Conservation (phyloP, 1,140 invertebrate genomes). For the Drosophila truncata region DNA sequence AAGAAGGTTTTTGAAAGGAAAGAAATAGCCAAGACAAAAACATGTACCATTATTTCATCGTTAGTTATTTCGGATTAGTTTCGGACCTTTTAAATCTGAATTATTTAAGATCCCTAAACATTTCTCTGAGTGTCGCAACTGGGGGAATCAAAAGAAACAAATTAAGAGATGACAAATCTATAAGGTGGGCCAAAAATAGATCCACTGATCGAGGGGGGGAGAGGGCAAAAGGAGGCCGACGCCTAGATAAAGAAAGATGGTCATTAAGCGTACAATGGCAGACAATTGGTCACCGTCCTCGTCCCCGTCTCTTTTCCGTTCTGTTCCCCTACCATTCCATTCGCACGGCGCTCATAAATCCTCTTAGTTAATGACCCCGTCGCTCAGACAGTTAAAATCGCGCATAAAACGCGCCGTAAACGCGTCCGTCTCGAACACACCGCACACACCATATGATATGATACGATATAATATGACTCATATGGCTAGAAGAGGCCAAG, state of each 20-base stretch:
- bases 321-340: slow-evolving; percentile 37
- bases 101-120: neutral
- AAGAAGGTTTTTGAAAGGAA: neutral
- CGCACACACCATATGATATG: slow-evolving; percentile 7
- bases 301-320: slow-evolving; percentile 11
- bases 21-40: neutral
- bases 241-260: slow-evolving; percentile 49
- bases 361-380: slow-evolving; percentile 82
- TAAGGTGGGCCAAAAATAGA: slow-evolving; percentile 65
- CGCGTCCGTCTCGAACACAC: slow-evolving; percentile 40
- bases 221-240: slow-evolving; percentile 19
- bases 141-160: slow-evolving; percentile 9
- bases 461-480: slow-evolving; percentile 56
- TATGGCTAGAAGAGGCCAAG: slow-evolving; percentile 39
- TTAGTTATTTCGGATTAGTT: neutral
- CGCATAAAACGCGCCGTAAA: slow-evolving; percentile 73
- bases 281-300: slow-evolving; percentile 58
- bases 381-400: slow-evolving; percentile 77
- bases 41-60: neutral
- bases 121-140: slow-evolving; percentile 3
- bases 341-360: slow-evolving; percentile 75
- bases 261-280: slow-evolving; percentile 53
- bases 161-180: slow-evolving; percentile 33
- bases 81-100: neutral
- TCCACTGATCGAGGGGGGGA: slow-evolving; percentile 18